phyloP scores from a whole-genome alignment of 2,797 vertebrate species.

The Lepilemur ruficaudatus region DNA sequence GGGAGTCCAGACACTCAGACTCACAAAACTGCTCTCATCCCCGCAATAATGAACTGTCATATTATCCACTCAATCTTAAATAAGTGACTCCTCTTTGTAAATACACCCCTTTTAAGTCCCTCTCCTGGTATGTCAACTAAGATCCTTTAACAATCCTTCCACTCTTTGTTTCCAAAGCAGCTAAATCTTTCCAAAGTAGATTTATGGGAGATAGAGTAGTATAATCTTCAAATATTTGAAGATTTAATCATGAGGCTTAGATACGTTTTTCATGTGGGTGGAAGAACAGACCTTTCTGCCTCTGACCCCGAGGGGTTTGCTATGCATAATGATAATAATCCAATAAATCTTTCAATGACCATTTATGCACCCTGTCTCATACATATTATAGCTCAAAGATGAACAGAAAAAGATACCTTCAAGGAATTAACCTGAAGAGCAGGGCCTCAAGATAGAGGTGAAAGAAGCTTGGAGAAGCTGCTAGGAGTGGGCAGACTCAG shows the following conservation, averaged over 20 bases:
- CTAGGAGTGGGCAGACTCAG: background rate
- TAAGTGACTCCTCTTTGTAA: constrained; percentile 13
- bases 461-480: background rate
- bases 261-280: background rate
- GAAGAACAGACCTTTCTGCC: background rate
- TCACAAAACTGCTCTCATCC: background rate
- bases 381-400: background rate
- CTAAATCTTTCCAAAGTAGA: constrained; percentile 7
- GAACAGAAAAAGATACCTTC: background rate
- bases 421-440: background rate
- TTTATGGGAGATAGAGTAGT: background rate
- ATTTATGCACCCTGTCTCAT: background rate
- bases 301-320: background rate
- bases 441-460: background rate
- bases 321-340: background rate
- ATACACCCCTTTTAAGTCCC: background rate
- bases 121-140: background rate
- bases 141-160: background rate
- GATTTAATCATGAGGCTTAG: constrained; percentile 14
- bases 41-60: background rate
- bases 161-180: constrained; percentile 26
- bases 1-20: background rate
- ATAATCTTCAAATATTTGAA: constrained; percentile 39
- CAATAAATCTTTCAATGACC: background rate
- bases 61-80: background rate